Conservation (phyloP, 2,888 invertebrate genomes). For the Desoria tigrina region DNA sequence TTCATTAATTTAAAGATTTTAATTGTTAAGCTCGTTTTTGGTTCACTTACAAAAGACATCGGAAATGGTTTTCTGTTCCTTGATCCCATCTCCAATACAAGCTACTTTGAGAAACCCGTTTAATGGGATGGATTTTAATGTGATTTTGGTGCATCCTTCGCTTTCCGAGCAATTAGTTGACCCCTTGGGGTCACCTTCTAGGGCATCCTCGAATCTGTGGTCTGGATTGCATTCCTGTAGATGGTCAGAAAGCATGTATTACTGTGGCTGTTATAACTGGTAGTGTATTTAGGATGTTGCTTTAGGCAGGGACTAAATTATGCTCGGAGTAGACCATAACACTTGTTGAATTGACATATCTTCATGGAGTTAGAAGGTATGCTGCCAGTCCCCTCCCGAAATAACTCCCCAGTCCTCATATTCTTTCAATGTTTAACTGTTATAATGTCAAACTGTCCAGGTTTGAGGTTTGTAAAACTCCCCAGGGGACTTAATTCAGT, state of each 20-base stretch:
- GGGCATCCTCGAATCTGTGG: slow-evolving; percentile 14
- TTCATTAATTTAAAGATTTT: slow-evolving; percentile 2
- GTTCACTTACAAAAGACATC: slow-evolving; percentile 43
- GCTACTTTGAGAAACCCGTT: slow-evolving; percentile 41
- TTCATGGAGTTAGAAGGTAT: too few species aligned
- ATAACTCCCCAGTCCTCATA: too few species aligned
- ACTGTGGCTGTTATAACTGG: too few species aligned
- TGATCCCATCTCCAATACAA: slow-evolving; percentile 38
- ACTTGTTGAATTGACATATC: too few species aligned
- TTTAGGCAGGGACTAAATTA: too few species aligned
- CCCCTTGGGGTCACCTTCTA: not conserved
- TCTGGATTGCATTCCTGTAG: slow-evolving; percentile 33
- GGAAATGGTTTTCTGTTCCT: slow-evolving; percentile 25
- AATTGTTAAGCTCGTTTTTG: not conserved
- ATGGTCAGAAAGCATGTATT: too few species aligned
- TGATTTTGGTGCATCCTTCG: slow-evolving; percentile 27
- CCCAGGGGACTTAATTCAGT: slow-evolving; percentile 17
- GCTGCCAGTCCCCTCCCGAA: too few species aligned
- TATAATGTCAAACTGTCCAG: too few species aligned
- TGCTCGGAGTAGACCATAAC: too few species aligned
- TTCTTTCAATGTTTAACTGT: too few species aligned
- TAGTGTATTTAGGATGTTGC: too few species aligned
- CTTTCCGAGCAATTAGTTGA: slow-evolving; percentile 15
- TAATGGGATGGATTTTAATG: slow-evolving; percentile 28
- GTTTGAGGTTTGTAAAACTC: too few species aligned